Conservation (phyloP, 2,797 vertebrate species). For the Spheniscus humboldti region DNA sequence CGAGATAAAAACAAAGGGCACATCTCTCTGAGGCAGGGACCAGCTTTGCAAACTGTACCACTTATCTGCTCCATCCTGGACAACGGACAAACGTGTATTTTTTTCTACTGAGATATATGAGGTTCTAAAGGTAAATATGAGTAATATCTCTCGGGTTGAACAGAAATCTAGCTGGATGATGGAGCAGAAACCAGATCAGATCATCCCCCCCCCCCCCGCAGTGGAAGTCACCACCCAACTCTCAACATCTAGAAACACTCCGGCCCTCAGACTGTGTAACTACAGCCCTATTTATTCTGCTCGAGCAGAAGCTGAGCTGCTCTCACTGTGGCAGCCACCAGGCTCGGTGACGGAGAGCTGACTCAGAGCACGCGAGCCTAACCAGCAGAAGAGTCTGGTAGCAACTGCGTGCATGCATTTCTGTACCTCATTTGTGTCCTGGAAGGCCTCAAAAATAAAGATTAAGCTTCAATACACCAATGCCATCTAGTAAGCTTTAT, state of each 20-base stretch:
- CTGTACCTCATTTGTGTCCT: neutral
- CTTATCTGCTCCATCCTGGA: too few relatives aligned
- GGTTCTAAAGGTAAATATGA: neutral
- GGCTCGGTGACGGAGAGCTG: fast-evolving
- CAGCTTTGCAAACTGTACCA: neutral
- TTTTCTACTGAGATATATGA: too few relatives aligned
- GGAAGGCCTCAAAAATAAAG: neutral
- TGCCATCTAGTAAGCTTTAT: neutral
- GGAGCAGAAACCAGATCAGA: neutral
- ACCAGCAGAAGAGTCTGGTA: neutral
- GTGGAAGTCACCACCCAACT: neutral
- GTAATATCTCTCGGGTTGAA: neutral
- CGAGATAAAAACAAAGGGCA: fast-evolving
- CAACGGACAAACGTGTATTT: fast-evolving
- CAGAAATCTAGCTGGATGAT: neutral
- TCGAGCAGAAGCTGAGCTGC: neutral
- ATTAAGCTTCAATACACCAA: neutral
- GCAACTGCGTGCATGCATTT: fast-evolving
- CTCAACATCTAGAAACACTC: neutral
- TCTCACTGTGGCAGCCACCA: fast-evolving
- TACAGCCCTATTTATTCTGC: neutral
- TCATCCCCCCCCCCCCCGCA: fast-evolving
- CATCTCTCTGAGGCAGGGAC: neutral
- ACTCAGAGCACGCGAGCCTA: fast-evolving
- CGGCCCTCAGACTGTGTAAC: neutral